Conservation (phyloP, 2,797 vertebrate genomes). For the Perodicticus potto region DNA sequence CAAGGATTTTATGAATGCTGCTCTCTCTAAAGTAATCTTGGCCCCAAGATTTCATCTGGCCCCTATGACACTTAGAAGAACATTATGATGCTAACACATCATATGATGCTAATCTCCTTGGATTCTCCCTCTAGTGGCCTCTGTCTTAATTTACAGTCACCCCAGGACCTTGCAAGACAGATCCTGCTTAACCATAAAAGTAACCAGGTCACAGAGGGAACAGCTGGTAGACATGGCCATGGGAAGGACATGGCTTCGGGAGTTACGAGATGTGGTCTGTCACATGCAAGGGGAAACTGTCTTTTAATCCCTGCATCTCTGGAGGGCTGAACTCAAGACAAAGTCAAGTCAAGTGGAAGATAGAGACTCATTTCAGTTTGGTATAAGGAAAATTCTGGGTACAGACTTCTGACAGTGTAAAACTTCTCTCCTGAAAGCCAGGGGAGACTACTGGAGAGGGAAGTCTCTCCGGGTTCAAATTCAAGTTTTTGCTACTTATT, state of each 20-base stretch:
- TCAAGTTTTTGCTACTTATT: not conserved
- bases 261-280: not conserved
- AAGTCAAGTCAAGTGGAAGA: not conserved
- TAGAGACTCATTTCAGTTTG: not conserved
- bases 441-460: not conserved
- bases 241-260: not conserved
- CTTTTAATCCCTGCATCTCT: not conserved
- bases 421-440: not conserved
- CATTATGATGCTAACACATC: rapidly evolving
- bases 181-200: not conserved
- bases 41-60: not conserved
- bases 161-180: not conserved
- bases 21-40: not conserved
- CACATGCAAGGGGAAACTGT: not conserved
- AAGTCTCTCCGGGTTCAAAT: not conserved
- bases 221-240: not conserved
- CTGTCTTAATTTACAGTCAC: not conserved
- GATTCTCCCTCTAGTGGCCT: not conserved
- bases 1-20: not conserved
- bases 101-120: not conserved
- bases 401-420: not conserved
- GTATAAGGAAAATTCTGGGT: not conserved
- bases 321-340: not conserved
- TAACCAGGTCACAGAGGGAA: not conserved
- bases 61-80: not conserved